A percentile compares a stretch with the other conserved stretches of the same genome.
phyloP scores from a whole-genome alignment of 2,888 invertebrate species.

The Lampropteryx suffumata region DNA sequence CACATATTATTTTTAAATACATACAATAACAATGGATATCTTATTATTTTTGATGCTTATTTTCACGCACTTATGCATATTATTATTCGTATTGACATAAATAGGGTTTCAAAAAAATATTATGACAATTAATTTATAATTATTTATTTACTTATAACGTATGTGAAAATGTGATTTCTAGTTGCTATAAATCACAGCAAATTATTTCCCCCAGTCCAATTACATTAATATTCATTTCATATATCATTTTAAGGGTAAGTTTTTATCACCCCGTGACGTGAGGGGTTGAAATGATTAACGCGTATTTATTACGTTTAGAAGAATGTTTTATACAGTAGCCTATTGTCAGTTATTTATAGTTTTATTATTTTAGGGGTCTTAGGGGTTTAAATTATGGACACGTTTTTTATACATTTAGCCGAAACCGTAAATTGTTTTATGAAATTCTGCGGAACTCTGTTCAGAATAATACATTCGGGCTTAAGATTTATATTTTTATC shows the following conservation, averaged over 20 bases:
- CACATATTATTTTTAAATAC: too few relatives aligned
- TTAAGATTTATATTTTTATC: too few relatives aligned
- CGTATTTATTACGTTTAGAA: slow-evolving; percentile 25
- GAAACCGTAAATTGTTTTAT: too few relatives aligned
- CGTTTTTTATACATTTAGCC: neutral
- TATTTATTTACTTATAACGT: too few relatives aligned
- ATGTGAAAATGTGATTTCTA: slow-evolving; percentile 14
- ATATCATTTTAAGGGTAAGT: slow-evolving; percentile 32
- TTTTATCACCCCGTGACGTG: slow-evolving; percentile 27
- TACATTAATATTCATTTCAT: slow-evolving; percentile 34
- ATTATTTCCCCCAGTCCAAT: slow-evolving; percentile 23
- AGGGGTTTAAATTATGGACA: neutral
- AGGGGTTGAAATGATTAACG: slow-evolving; percentile 36
- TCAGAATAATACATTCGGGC: too few relatives aligned
- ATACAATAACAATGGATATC: too few relatives aligned
- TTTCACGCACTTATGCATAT: too few relatives aligned
- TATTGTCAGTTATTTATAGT: slow-evolving; percentile 24
- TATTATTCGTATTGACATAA: too few relatives aligned
- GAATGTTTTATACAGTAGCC: slow-evolving; percentile 29
- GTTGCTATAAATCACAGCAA: slow-evolving; percentile 17
- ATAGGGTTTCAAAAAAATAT: too few relatives aligned
- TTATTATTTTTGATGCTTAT: slow-evolving; percentile 10
- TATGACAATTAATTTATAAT: too few relatives aligned
- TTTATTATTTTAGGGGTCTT: slow-evolving; percentile 20
- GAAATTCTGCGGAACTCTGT: too few relatives aligned